Evolutionary conservation across 30 jellyfish, hydroid and myxozoan species (phyloP).

Genomic region (Aurelia sp.): DNA sequence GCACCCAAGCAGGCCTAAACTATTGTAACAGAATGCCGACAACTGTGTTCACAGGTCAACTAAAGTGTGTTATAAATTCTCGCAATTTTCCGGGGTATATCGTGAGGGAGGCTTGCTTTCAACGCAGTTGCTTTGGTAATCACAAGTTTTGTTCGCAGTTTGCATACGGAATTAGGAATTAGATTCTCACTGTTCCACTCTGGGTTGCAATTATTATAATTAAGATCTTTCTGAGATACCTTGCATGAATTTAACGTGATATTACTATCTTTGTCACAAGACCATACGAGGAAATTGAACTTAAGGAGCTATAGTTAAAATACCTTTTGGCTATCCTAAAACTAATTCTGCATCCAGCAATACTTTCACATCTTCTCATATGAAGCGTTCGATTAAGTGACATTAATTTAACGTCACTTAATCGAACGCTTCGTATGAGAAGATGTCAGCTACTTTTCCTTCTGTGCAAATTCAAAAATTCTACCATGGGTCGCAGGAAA

Average conservation of each 20-base stretch:
- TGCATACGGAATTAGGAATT: slow-evolving; percentile 71
- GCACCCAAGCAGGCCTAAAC: slow-evolving; percentile 5
- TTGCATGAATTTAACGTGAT: slow-evolving; percentile 30
- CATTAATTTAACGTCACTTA: too few species aligned
- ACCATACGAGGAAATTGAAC: too few species aligned
- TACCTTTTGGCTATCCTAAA: too few species aligned
- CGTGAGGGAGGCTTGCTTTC: slow-evolving; percentile 56
- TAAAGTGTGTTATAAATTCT: slow-evolving; percentile 3
- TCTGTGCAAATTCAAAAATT: too few species aligned
- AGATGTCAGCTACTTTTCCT: too few species aligned
- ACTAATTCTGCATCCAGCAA: too few species aligned
- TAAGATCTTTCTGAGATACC: slow-evolving; percentile 48
- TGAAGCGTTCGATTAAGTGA: too few species aligned
- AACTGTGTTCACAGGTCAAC: slow-evolving; percentile 60
- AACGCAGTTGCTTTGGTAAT: slow-evolving; percentile 29
- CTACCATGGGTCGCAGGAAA: too few species aligned
- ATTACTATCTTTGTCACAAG: slow-evolving; percentile 1
- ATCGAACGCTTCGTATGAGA: too few species aligned
- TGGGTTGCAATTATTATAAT: slow-evolving; percentile 44
- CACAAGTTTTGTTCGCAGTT: slow-evolving; percentile 42
- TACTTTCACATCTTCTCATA: too few species aligned
- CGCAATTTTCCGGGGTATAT: slow-evolving; percentile 54
- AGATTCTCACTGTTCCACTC: slow-evolving; percentile 59
- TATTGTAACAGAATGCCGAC: slow-evolving; percentile 23
- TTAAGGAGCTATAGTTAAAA: too few species aligned